Percentiles rank a stretch among this genome's conserved stretches.
These are phyloP conservation scores for Acronicta psi DNA, from an alignment of 2,888 invertebrate species.

Conservation along the genomic window DNA sequence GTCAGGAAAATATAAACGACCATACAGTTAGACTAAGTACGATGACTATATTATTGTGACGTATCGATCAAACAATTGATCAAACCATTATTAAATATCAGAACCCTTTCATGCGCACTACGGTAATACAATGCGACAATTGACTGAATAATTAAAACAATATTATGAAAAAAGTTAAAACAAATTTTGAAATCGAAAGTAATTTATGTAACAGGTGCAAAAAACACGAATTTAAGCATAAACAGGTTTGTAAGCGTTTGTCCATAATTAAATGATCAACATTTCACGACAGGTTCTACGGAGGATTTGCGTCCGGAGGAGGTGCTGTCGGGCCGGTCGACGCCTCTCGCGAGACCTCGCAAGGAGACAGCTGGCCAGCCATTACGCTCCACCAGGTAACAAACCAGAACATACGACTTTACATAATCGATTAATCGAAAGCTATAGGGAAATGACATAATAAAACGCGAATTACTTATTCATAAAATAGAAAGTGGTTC, in stretches of 20 bases:
- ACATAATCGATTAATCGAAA: slow-evolving; percentile 39
- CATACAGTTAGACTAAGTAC: neutral
- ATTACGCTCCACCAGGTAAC: slow-evolving; percentile 91
- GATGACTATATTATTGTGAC: neutral
- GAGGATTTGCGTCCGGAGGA: slow-evolving; percentile 84
- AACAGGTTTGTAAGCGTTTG: slow-evolving; percentile 32
- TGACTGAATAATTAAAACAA: neutral
- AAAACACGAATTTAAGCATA: slow-evolving; percentile 23
- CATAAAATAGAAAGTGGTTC: slow-evolving; percentile 47
- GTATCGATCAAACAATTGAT: neutral
- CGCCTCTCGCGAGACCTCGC: slow-evolving; percentile 91
- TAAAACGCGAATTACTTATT: slow-evolving; percentile 37
- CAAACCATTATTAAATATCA: neutral
- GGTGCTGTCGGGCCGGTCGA: slow-evolving; percentile 90
- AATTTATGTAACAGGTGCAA: slow-evolving; percentile 13
- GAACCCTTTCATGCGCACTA: neutral
- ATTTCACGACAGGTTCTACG: slow-evolving; percentile 75
- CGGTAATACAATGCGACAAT: neutral
- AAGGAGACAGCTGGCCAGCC: slow-evolving; percentile 90
- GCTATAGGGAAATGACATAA: slow-evolving; percentile 35
- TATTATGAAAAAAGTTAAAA: neutral
- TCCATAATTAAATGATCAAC: slow-evolving; percentile 35
- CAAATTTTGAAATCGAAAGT: neutral
- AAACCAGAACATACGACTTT: slow-evolving; percentile 42
- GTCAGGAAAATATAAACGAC: no score